Conservation (phyloP, 2,888 invertebrate species). For the Sminthurinus aureus region DNA sequence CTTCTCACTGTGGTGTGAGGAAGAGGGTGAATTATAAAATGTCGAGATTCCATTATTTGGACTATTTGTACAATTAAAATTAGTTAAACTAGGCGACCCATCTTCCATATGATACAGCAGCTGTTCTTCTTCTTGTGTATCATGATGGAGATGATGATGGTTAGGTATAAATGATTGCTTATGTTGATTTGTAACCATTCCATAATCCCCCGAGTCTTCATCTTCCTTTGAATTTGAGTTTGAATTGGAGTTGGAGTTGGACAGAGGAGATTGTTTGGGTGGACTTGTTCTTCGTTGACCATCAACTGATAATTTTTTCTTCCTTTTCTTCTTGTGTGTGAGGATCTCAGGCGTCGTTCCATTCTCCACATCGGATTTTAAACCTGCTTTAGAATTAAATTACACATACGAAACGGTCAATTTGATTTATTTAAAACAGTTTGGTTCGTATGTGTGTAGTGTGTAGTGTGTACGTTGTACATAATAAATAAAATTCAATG, state of each 20-base stretch:
- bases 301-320: constrained; percentile 37
- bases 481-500: not conserved
- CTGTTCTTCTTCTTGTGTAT: not conserved
- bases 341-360: not conserved
- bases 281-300: constrained; percentile 12
- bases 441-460: not conserved
- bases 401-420: not conserved
- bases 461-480: not conserved
- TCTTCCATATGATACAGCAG: not conserved
- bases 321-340: constrained; percentile 37
- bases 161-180: not conserved
- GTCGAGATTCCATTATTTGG: not conserved
- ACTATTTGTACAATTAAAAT: not conserved
- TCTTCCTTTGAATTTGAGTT: not conserved
- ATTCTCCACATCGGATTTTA: constrained; percentile 12
- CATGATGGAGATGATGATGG: not conserved
- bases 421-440: no score
- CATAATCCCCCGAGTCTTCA: constrained; percentile 4
- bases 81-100: not conserved
- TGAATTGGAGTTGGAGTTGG: no score
- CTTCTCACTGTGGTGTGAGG: not conserved
- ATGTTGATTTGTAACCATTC: not conserved
- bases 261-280: not conserved
- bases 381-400: not conserved
- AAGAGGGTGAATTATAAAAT: not conserved